Percentiles rank a stretch among this genome's conserved stretches.
Conservation (phyloP, 2,888 invertebrate genomes). For the Drosophila maculinotata region DNA sequence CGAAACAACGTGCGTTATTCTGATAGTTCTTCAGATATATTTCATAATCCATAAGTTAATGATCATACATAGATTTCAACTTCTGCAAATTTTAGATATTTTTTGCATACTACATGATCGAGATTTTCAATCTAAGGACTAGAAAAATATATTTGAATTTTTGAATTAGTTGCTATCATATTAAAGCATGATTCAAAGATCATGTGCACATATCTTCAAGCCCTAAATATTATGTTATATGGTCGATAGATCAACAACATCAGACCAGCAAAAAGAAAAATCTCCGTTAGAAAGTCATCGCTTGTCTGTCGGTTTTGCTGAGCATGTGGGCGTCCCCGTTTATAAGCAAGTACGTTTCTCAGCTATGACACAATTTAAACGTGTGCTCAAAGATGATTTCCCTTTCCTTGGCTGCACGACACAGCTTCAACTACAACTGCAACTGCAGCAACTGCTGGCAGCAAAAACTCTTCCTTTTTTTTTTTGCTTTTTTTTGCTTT, state of each 20-base stretch:
- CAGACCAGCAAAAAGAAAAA: neutral
- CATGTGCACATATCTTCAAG: too few species aligned
- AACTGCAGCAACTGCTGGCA: conserved; percentile 29
- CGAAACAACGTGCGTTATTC: too few species aligned
- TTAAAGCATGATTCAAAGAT: too few species aligned
- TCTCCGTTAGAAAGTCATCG: conserved; percentile 26
- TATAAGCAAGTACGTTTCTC: conserved; percentile 2
- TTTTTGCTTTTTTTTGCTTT: neutral
- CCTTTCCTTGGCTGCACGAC: conserved; percentile 62
- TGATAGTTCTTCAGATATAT: too few species aligned
- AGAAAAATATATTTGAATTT: too few species aligned
- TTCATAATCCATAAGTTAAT: too few species aligned
- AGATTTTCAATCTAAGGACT: too few species aligned
- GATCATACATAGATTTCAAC: too few species aligned
- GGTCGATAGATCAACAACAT: neutral
- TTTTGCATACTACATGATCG: too few species aligned
- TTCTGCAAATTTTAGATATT: too few species aligned
- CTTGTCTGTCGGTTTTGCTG: neutral
- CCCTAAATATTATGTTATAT: too few species aligned
- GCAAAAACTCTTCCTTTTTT: conserved; percentile 55
- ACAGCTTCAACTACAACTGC: conserved; percentile 17
- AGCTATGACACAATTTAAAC: conserved; percentile 69
- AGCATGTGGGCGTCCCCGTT: conserved; percentile 38
- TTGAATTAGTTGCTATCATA: too few species aligned
- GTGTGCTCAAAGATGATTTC: conserved; percentile 45